Evolutionary conservation across 2,797 vertebrate species (phyloP), one percentile per base, ranked within the genome.

Genomic region (Lemur catta): DNA sequence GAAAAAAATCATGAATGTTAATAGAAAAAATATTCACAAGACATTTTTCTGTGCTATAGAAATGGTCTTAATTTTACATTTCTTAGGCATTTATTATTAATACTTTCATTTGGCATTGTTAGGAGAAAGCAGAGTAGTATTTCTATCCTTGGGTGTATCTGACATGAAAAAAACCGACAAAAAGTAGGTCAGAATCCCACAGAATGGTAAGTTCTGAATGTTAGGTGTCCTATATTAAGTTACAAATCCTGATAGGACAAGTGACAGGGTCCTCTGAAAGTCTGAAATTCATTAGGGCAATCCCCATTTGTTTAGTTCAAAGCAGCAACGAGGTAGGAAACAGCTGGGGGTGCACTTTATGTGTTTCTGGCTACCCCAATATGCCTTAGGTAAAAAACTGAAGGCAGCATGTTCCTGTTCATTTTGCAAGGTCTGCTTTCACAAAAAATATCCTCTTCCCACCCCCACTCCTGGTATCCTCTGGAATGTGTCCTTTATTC

Each of bases 81-180:
- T 82, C 80, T 84, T 52, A 79, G 79, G 75, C 15, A 89, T 20
- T 75, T 24, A 72, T 55, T 75, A 57, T 57, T 57, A 57, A 57
- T 57, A 46, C 26, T 26, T 91, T 90, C 28, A 93, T 50, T 81
- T 81, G 85, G 63, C 82, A 26, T 76, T 89, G 72, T 6, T n/a
- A 65, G 35, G 57, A 93, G 71, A 89, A 85, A 71, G 17, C 46
- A 82, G 38, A 88, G 35, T 63, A 76, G 1, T 46, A 52, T 38
- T 75, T 87, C 93, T 84, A 67, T 35, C 52, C 17, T 48, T 87
- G 52, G 84, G 57, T 91, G 61, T 24, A 78, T 74, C 0, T 30
- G 80, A 65, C 7, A 8, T 67, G n/a, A 93, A 93, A 94, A 61
- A 48, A 96, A 67, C 43, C 88, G 61, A 78, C 61, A 89, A 87